Evolutionary conservation across 2,113 vertebrate species (phyloP).

Genomic region (Grammatotria lemairii): DNA sequence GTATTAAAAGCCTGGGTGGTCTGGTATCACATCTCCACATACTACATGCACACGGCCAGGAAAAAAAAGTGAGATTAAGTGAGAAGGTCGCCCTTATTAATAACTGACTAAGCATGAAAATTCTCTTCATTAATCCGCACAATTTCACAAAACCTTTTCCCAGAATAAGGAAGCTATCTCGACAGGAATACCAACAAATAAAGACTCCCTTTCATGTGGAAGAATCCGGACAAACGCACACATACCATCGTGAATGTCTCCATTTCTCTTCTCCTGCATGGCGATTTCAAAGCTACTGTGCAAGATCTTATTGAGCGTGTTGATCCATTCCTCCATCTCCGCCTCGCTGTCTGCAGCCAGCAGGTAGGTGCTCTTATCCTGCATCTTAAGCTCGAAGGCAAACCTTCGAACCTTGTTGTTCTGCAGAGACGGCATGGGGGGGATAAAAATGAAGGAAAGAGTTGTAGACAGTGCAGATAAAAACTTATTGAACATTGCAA

Average conservation of each 20-base stretch:
- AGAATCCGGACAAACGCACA: neutral
- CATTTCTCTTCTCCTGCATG: constrained; percentile 96
- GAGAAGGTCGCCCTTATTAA: neutral
- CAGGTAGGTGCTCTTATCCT: constrained; percentile 96
- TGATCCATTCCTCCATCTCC: constrained; percentile 98
- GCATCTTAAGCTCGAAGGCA: constrained; percentile 98
- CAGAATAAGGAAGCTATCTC: neutral
- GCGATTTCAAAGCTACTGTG: constrained; percentile 95
- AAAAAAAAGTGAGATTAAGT: neutral
- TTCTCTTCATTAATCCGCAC: neutral
- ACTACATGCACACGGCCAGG: neutral
- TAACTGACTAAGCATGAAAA: neutral
- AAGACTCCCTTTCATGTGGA: neutral
- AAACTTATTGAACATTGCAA: neutral
- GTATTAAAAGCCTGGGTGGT: constrained; percentile 64
- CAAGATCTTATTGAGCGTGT: constrained; percentile 90
- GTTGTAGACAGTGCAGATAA: neutral
- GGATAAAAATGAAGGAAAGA: neutral
- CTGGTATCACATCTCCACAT: constrained; percentile 12
- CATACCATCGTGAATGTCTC: constrained; percentile 84
- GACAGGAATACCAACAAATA: neutral
- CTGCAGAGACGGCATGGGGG: constrained; percentile 46
- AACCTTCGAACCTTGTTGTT: constrained; percentile 93
- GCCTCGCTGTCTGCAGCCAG: constrained; percentile 88
- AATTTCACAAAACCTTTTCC: neutral